Base-by-base conservation (phyloP, 2,888 invertebrate genomes). In the Athalia rosae region DNA sequence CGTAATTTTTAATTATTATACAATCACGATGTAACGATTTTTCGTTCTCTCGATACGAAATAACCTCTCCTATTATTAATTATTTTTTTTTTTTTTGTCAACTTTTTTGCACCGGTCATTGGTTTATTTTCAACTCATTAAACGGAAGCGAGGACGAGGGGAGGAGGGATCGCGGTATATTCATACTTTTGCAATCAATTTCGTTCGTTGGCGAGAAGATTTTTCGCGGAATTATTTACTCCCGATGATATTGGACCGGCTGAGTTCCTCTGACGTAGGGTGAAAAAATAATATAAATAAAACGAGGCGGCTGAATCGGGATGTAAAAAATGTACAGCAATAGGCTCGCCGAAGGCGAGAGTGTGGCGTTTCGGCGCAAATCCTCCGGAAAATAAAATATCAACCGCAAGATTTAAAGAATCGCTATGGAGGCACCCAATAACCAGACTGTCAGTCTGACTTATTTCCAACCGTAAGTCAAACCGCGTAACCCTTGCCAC, bases 401-500 rank as follows among this genome's bases (percentile, higher is more conserved):
- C 71, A 71, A 58, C 28, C 28, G 78, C 78, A 80, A 81, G 81
- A 80, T 81, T 83, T 82, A 85, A 87, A 83, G 85, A 83, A 86
- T 87, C 85, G 84, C 84, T 84, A 85, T 85, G 84, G 28, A 28
- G 84, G 83, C 83, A 84, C 86, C 86, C 87, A 85, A 87, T 85
- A 87, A 85, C 85, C 85, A 84, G 84, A 81, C 85, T 85, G 86
- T 85, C 86, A 85, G 81, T 81, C 79, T 80, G 81, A 81, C 77
- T 81, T 77, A 80, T 79, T 79, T 79, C 82, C 80, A 81, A 76
- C 83, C 82, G 85, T 83, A 86, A 84, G 82, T 86, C 85, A 85
- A 81, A 80, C 56, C 28, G 28, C 28, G 28, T 28, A 28, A 28
- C 28, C 28, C 56, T 71, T 43, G 67, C 13, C 62, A 58, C 53